A percentile compares a stretch with the other conserved stretches of the same genome.
These are phyloP conservation scores for Tipula helvola DNA, from an alignment of 2,888 invertebrate species.

Conservation along the genomic window DNA sequence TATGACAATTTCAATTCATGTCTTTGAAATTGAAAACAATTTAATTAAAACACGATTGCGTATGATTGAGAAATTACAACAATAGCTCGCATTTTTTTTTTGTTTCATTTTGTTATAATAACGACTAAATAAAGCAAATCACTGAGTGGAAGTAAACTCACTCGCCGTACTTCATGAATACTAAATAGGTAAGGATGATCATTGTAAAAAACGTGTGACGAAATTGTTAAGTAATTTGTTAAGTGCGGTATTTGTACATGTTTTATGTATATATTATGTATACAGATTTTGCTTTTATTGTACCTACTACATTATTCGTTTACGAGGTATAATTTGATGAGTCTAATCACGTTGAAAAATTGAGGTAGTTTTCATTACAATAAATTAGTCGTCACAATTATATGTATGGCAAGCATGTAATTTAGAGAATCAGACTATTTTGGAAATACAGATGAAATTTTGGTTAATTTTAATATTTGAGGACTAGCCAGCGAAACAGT, in stretches of 20 bases:
- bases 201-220: background rate
- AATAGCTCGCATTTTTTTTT: background rate
- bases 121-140: background rate
- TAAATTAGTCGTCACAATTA: background rate
- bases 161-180: background rate
- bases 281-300: background rate
- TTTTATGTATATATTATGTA: background rate
- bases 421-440: background rate
- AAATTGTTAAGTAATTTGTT: background rate
- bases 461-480: too few relatives aligned
- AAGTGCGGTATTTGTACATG: background rate
- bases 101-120: background rate
- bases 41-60: background rate
- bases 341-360: background rate
- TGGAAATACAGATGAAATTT: background rate
- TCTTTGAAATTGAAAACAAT: background rate
- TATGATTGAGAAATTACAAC: background rate
- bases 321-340: background rate
- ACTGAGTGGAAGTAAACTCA: background rate
- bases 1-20: background rate
- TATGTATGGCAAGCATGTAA: background rate
- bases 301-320: background rate
- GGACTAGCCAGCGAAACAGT: too few relatives aligned
- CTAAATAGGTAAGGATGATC: background rate
- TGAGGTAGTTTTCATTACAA: background rate